phyloP scores from a whole-genome alignment of 2,113 vertebrate species.

The Pelecanus crispus region DNA sequence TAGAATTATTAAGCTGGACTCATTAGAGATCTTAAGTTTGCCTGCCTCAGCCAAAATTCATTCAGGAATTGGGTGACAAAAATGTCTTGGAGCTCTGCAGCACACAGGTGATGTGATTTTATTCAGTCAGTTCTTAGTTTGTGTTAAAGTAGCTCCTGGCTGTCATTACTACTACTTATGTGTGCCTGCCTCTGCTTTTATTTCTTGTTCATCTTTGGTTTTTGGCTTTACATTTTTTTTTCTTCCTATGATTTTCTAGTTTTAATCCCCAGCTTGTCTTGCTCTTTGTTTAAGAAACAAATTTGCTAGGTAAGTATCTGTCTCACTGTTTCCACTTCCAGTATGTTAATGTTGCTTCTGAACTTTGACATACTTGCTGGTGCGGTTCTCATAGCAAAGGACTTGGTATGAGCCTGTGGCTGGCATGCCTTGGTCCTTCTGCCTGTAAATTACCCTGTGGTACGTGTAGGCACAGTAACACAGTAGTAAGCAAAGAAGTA shows the following conservation, averaged over 20 bases:
- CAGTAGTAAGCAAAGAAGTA: background rate
- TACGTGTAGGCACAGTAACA: background rate
- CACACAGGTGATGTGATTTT: background rate
- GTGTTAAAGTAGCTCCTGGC: background rate
- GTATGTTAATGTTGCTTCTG: background rate
- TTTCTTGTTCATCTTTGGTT: background rate
- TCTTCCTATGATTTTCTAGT: background rate
- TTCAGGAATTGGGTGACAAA: background rate
- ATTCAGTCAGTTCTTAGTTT: background rate
- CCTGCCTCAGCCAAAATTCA: background rate
- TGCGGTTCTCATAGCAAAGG: background rate
- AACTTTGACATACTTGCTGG: background rate
- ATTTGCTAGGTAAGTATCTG: background rate
- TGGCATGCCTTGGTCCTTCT: background rate
- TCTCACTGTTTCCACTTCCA: background rate
- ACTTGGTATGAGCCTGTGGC: background rate
- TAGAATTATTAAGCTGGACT: background rate
- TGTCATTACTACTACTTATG: background rate
- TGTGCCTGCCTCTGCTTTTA: background rate
- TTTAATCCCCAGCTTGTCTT: background rate
- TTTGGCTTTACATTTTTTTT: background rate
- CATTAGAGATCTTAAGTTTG: background rate
- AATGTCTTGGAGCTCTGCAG: background rate
- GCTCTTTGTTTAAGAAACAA: background rate
- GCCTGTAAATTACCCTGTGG: accelerated